Evolutionary conservation across 2,888 invertebrate species (phyloP).

Genomic region (Minunthozetes semirufus): DNA sequence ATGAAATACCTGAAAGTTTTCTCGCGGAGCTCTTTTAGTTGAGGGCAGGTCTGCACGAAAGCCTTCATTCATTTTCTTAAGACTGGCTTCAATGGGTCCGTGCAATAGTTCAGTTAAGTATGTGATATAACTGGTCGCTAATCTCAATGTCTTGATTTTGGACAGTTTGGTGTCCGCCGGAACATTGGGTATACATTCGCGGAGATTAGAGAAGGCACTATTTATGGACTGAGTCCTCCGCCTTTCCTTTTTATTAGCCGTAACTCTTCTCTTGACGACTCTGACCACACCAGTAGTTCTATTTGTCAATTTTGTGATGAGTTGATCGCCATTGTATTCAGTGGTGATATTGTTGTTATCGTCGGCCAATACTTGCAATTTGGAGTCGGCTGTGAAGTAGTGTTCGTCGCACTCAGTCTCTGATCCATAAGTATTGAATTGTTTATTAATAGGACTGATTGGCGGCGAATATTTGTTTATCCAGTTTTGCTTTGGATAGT

Average conservation of each 20-base stretch:
- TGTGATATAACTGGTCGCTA: constrained; percentile 86
- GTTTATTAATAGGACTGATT: constrained; percentile 1
- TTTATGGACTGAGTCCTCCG: constrained; percentile 88
- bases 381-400: background rate
- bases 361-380: background rate
- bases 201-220: constrained; percentile 81
- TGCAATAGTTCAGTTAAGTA: constrained; percentile 77
- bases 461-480: constrained; percentile 13
- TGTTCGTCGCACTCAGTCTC: background rate
- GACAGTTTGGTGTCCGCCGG: constrained; percentile 91
- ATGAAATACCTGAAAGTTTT: constrained; percentile 6
- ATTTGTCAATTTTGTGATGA: constrained; percentile 16
- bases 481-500: constrained; percentile 22
- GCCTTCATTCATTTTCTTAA: constrained; percentile 29
- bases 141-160: constrained; percentile 83
- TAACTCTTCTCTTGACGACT: constrained; percentile 71
- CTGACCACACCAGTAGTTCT: constrained; percentile 43
- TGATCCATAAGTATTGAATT: background rate
- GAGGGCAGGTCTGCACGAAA: constrained; percentile 34
- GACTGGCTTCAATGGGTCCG: constrained; percentile 24
- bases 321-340: background rate
- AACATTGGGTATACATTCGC: constrained; percentile 92
- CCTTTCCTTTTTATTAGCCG: constrained; percentile 90
- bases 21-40: background rate
- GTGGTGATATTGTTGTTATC: background rate